Evolutionary conservation across 2,113 vertebrate species (phyloP).

Genomic region (Paracanthobrama guichenoti): DNA sequence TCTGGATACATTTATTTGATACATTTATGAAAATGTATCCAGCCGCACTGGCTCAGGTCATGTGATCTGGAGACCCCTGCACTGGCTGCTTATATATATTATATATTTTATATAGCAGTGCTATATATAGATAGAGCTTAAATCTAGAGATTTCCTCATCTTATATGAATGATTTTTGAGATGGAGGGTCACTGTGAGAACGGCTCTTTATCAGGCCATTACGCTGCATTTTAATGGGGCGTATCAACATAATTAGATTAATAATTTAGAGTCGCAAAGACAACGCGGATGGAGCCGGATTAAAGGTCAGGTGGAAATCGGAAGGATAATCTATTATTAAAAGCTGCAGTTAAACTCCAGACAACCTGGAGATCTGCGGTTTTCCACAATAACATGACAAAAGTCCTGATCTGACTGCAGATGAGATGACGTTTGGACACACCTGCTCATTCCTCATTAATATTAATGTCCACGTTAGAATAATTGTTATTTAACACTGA

Average conservation of each 20-base stretch:
- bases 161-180: neutral
- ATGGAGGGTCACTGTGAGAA: slow-evolving; percentile 67
- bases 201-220: slow-evolving; percentile 67
- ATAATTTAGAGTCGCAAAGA: slow-evolving; percentile 70
- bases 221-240: slow-evolving; percentile 70
- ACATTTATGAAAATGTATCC: too few species aligned
- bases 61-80: too few species aligned
- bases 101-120: too few species aligned
- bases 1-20: too few species aligned
- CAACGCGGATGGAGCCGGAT: slow-evolving; percentile 50
- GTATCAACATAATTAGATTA: slow-evolving; percentile 75
- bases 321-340: slow-evolving; percentile 51
- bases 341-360: slow-evolving; percentile 31
- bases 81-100: too few species aligned
- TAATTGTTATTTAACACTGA: neutral
- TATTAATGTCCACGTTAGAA: neutral
- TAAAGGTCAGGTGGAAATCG: slow-evolving; percentile 61
- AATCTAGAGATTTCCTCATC: slow-evolving; percentile 68
- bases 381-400: neutral
- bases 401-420: neutral
- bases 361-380: slow-evolving; percentile 13
- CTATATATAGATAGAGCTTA: too few species aligned
- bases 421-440: neutral
- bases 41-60: too few species aligned
- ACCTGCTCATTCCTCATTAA: neutral